Percentiles rank a stretch among this genome's conserved stretches.
Conservation (phyloP, 1,140 invertebrate genomes). For the Globodera ellingtonae region DNA sequence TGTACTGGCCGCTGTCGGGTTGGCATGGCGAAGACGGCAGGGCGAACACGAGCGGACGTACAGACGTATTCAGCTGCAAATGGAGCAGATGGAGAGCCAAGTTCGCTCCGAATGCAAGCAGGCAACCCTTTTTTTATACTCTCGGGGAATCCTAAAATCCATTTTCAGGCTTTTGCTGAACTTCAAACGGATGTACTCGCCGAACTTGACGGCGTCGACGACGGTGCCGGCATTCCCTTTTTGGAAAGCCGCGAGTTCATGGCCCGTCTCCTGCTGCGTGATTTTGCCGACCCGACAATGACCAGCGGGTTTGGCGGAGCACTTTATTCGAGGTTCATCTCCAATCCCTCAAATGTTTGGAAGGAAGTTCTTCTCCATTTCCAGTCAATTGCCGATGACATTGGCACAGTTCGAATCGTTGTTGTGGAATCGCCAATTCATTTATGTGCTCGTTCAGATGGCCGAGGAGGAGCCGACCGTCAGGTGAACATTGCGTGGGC, state of each 20-base stretch:
- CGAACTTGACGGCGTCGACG: conserved; percentile 91
- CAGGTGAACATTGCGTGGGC: background rate
- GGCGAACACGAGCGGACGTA: conserved; percentile 55
- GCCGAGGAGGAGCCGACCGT: conserved; percentile 81
- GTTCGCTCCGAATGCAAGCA: conserved; percentile 85
- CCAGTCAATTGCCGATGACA: conserved; percentile 77
- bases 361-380: conserved; percentile 38
- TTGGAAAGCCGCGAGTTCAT: conserved; percentile 93
- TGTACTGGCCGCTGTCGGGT: conserved; percentile 31
- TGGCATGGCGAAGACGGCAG: conserved; percentile 47
- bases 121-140: background rate
- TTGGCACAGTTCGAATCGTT: conserved; percentile 93
- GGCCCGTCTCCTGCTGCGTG: conserved; percentile 95
- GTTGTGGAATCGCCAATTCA: conserved; percentile 87
- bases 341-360: background rate
- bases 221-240: conserved; percentile 85
- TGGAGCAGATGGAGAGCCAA: conserved; percentile 97
- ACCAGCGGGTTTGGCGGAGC: conserved; percentile 45
- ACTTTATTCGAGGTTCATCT: conserved; percentile 37
- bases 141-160: too few species aligned
- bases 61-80: conserved; percentile 89
- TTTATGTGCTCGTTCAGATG: conserved; percentile 88
- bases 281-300: conserved; percentile 68
- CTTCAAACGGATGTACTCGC: conserved; percentile 99
- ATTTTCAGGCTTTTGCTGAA: conserved; percentile 84